Evolutionary conservation across 2,797 vertebrate genomes (phyloP), one percentile per base, ranked within the genome.

Genomic region (Cottoperca gobio): DNA sequence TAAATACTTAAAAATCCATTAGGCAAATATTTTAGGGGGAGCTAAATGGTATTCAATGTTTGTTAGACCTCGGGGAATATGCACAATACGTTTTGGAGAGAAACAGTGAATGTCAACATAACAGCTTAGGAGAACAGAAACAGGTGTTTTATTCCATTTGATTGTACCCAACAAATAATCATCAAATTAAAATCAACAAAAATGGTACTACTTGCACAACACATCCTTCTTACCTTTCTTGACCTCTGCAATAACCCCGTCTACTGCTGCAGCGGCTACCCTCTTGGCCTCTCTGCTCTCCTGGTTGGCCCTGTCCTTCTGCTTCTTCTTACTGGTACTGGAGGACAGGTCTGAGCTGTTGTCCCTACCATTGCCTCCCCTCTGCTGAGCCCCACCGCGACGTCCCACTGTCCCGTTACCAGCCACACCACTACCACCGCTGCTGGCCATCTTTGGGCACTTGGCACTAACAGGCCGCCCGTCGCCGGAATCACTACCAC

Each of bases 391-490:
- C 89, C 95, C 91, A 19, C 81, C 59, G 2, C 81, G 86, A 50
- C 83, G 88, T 64, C 87, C 86, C 62, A 23, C 73, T 1, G 74
- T 37, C 61, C 86, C 86, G 17, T 67, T 70, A 48, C 95, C 94
- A 11, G 94, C 76, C 78, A 92, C 91, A 2, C 81, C 59, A 5
- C 61, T 55, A 8, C 86, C 76, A 35, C 89, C 91, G 69, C 96
- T 92, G 76, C 96, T 97, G 90, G 97, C 97, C 98, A 99, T 99
- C 92, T 97, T 99, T 91, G 96, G 95, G 95, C 96, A 96, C 96
- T 99, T 99, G 92, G 96, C 95, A 48, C 96, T 96, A 81, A 98
- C 94, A 82, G 96, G 96, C 91, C 93, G 96, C 93, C 96, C 96
- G 54, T 97, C 96, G 5, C 96, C 93, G 59, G 96, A 95, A 91